phyloP scores from a whole-genome alignment of 2,888 invertebrate species.

The Anodontia alba region DNA sequence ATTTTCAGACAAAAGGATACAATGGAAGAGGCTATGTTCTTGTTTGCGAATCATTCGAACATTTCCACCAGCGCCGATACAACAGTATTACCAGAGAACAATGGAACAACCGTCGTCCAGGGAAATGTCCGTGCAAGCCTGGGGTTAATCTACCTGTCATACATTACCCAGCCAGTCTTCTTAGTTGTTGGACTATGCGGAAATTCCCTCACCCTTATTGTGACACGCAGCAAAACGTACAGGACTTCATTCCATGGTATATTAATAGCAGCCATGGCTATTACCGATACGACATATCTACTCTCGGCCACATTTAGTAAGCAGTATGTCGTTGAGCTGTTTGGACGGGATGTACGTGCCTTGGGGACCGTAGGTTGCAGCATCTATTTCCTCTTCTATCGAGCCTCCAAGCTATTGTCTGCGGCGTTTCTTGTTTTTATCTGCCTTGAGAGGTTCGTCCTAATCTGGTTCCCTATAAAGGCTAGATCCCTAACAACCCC shows the following conservation, averaged over 20 bases:
- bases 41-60: no score
- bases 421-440: neutral
- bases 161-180: neutral
- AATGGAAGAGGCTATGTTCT: no score
- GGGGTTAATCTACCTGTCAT: neutral
- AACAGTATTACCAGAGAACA: no score
- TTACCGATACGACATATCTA: neutral
- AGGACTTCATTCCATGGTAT: neutral
- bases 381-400: neutral
- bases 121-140: neutral
- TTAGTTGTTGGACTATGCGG: neutral
- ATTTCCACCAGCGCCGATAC: no score
- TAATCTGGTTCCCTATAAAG: neutral
- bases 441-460: neutral
- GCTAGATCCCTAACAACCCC: neutral
- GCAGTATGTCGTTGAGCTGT: neutral
- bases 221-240: neutral
- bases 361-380: neutral
- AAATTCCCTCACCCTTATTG: neutral
- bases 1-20: no score
- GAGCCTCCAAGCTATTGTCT: neutral
- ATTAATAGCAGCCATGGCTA: neutral
- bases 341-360: neutral
- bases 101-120: no score
- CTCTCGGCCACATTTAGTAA: neutral